Conservation (phyloP, 2,888 invertebrate species). For the Acanthosepion lycidas region DNA sequence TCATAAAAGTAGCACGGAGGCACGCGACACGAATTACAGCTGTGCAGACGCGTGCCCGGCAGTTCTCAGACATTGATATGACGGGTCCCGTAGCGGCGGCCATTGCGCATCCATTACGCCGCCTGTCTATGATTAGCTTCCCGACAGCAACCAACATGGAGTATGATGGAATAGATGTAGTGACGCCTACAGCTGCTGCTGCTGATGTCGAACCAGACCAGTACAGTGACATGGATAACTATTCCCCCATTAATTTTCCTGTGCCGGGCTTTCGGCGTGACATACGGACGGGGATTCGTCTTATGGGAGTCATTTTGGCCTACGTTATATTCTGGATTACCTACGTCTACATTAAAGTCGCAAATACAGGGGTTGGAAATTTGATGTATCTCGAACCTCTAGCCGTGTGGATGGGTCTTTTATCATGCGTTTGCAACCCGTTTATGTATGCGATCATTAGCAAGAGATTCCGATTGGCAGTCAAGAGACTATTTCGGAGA, state of each 20-base stretch:
- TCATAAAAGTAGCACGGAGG: constrained; percentile 54
- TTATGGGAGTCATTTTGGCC: constrained; percentile 51
- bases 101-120: constrained; percentile 54
- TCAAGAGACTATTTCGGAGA: background rate
- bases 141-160: constrained; percentile 49
- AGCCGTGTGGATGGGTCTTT: constrained; percentile 50
- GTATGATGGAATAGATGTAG: constrained; percentile 44
- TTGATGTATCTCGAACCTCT: constrained; percentile 47
- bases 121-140: constrained; percentile 56
- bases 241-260: constrained; percentile 42
- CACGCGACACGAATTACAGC: constrained; percentile 56
- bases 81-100: constrained; percentile 55
- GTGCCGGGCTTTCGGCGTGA: constrained; percentile 50
- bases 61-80: constrained; percentile 48
- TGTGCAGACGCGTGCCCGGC: constrained; percentile 49
- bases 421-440: constrained; percentile 54
- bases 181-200: background rate
- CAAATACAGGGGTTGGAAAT: background rate
- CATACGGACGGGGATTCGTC: constrained; percentile 51
- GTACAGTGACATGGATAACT: constrained; percentile 43
- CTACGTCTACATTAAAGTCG: constrained; percentile 49
- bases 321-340: constrained; percentile 54
- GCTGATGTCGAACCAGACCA: constrained; percentile 47
- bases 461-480: constrained; percentile 52
- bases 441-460: constrained; percentile 57